These are phyloP conservation scores for Chelonoidis abingdonii DNA, from an alignment of 2,113 vertebrate species.

Conservation along the genomic window DNA sequence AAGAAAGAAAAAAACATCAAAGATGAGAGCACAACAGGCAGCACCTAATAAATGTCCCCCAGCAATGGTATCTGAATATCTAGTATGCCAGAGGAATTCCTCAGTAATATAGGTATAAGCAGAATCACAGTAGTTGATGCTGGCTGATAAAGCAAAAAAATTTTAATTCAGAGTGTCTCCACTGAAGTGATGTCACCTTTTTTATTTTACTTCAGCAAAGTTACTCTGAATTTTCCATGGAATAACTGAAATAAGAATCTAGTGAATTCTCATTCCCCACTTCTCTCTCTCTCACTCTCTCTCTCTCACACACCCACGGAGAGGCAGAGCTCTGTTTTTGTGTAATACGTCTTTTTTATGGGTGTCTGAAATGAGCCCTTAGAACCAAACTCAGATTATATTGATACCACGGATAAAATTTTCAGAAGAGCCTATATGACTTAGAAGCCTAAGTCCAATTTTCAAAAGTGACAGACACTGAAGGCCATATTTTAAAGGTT, in stretches of 20 bases:
- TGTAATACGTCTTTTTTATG: neutral
- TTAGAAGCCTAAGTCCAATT: neutral
- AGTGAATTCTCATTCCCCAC: neutral
- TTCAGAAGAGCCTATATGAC: neutral
- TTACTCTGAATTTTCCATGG: neutral
- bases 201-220: accelerated
- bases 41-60: neutral
- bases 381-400: neutral
- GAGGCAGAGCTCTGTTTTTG: neutral
- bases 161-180: neutral
- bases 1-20: neutral
- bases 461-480: neutral
- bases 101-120: accelerated
- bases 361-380: neutral
- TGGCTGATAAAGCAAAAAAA: neutral
- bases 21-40: neutral
- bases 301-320: accelerated
- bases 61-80: neutral
- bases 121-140: accelerated
- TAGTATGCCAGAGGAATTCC: neutral
- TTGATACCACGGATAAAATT: neutral
- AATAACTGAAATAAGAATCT: neutral
- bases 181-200: neutral
- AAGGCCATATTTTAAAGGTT: neutral
- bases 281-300: neutral